A percentile compares a stretch with the other conserved stretches of the same genome.
These are phyloP conservation scores for Rattus norvegicus DNA, from an alignment of 2,113 vertebrate genomes.

Conservation along the genomic window GRCr8 NC_086021.1:158709501-158710000, in stretches of 20 bases:
- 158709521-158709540: background rate
- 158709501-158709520: background rate
- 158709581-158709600: background rate
- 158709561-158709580: background rate
- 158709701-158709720: background rate
- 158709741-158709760: background rate
- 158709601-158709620: background rate
- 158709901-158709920: too few relatives aligned
- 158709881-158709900: too few relatives aligned
- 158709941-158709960: too few relatives aligned
- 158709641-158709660: conserved; percentile 30
- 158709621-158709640: background rate
- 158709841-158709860: background rate
- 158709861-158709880: background rate
- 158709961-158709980: too few relatives aligned
- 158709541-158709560: background rate
- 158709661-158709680: conserved; percentile 11
- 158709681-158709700: background rate
- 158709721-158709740: background rate
- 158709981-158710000: too few relatives aligned
- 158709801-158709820: background rate
- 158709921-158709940: too few relatives aligned
- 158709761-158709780: background rate
- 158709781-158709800: background rate
- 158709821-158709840: too few relatives aligned